Evolutionary conservation across 2,797 vertebrate species (phyloP), one percentile per base, ranked within the genome.

Genomic region (Sebastes steindachneri): DNA sequence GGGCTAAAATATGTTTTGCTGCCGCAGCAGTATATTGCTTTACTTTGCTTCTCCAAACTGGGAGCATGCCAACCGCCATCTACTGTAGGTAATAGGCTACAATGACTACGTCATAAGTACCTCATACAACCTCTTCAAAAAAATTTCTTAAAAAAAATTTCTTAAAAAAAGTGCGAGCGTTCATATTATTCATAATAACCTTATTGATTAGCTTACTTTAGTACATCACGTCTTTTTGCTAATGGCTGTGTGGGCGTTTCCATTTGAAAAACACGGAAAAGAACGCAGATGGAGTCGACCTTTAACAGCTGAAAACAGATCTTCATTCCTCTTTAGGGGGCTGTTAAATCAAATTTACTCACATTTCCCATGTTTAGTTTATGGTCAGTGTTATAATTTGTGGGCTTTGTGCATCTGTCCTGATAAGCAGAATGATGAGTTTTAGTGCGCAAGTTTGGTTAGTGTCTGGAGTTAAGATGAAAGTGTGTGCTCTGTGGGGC

Each of bases 381-480:
- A 55, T 17, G 10, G 41, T 55, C 68, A 4, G 25, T 41, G 25
- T 57, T 57, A 55, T 63, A 51, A 79, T 73, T 48, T 76, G 29
- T 60, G n/a, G n/a, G 54, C n/a, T 59, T 1, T 48, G 19, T 41
- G 60, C 67, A 25, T 77, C 29, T 69, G 55, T 59, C n/a, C 68
- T 57, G 26, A 77, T 75, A 37, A 82, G 65, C 33, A 62, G 65
- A 60, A 54, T 33, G 73, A 67, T 82, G 59, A 69, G 37, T 78
- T 74, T 57, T 9, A 35, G 58, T 58, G 53, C 55, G 51, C 54
- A 76, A 71, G 51, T 89, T 85, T 79, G 37, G 53, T 68, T 21
- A 72, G 73, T 77, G 37, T 77, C 62, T 74, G 63, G 70, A 85
- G 80, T 83, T 81, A 12, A 85, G 72, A 68, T 76, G 73, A 74